A percentile compares a stretch with the other conserved stretches of the same genome.
phyloP scores from a whole-genome alignment of 2,113 vertebrate genomes.

The Craseonycteris thonglongyai region DNA sequence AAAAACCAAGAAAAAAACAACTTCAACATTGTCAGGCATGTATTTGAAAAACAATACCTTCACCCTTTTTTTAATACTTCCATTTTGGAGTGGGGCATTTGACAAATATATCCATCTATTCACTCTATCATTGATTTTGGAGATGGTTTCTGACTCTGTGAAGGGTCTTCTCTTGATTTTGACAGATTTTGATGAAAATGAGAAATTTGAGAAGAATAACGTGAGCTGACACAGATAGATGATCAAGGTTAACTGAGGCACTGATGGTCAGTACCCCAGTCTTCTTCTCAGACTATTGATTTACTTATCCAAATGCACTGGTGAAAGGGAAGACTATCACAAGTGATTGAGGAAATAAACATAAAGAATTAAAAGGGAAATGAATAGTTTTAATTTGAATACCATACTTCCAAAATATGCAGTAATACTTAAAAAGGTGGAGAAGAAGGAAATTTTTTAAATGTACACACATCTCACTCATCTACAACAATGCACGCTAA shows the following conservation, averaged over 20 bases:
- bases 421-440: background rate
- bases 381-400: background rate
- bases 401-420: background rate
- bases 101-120: background rate
- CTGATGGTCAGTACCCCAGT: background rate
- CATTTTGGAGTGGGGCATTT: background rate
- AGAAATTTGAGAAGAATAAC: constrained; percentile 47
- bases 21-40: background rate
- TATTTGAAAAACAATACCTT: background rate
- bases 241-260: background rate
- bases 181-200: constrained; percentile 49
- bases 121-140: background rate
- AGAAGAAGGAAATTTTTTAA: background rate
- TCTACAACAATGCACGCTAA: background rate
- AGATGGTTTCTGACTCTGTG: background rate
- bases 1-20: background rate
- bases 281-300: background rate
- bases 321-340: background rate
- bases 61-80: background rate
- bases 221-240: background rate
- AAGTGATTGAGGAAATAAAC: background rate
- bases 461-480: fast-evolving
- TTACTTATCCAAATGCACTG: background rate
- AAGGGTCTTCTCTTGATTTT: background rate
- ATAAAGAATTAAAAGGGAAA: background rate